Percentiles rank a stretch among this genome's conserved stretches.
These are phyloP conservation scores for Acanthosepion lycidas DNA, from an alignment of 2,888 invertebrate species.

Conservation along the genomic window DNA sequence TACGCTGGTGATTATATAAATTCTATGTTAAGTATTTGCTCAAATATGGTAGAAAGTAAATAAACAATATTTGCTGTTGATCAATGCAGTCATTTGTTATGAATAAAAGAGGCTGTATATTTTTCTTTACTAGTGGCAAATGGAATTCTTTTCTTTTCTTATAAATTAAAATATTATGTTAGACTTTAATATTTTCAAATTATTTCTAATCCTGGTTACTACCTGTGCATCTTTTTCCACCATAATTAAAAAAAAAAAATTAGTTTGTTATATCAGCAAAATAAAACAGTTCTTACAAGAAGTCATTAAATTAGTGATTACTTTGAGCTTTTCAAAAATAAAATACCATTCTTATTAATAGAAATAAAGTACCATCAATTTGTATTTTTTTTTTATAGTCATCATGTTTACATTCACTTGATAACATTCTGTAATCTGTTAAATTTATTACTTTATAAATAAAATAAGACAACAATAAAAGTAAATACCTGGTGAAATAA, in stretches of 20 bases:
- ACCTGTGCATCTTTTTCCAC: background rate
- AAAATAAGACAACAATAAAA: constrained; percentile 22
- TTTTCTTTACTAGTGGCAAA: background rate
- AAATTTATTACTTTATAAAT: background rate
- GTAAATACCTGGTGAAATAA: background rate
- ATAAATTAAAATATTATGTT: background rate
- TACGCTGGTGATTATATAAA: background rate
- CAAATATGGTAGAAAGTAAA: constrained; percentile 16
- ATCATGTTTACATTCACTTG: too few species aligned
- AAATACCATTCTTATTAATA: background rate
- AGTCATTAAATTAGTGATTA: background rate
- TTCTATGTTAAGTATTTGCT: constrained; percentile 33
- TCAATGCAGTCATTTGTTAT: constrained; percentile 12
- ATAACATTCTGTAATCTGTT: background rate
- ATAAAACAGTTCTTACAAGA: background rate
- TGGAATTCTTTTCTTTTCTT: background rate
- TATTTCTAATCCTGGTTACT: constrained; percentile 33
- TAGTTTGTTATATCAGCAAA: background rate
- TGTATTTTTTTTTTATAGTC: too few species aligned
- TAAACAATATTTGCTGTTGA: constrained; percentile 3
- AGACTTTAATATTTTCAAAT: background rate
- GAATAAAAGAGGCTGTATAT: background rate
- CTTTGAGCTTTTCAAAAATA: background rate
- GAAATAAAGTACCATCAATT: too few species aligned
- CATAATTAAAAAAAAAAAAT: background rate